Base-by-base conservation (phyloP, 2,113 vertebrate species). In the Anthoscopus minutus region DNA sequence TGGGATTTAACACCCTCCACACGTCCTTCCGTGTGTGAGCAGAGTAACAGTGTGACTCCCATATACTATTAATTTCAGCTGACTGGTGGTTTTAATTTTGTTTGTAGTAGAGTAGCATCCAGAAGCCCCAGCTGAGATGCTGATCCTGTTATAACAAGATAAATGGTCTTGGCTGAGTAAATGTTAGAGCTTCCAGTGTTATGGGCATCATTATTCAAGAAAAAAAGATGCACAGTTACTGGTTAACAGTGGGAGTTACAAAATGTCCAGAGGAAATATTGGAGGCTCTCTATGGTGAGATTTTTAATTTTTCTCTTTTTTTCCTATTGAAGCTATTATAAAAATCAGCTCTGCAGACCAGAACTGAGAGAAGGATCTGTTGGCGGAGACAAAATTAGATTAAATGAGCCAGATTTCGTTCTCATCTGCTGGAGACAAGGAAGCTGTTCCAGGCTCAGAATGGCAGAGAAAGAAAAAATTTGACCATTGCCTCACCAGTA, bases 371-470 rank as follows among this genome's bases (percentile, higher is more conserved):
- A 97, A 95, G 67, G 82, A 94, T 95, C 94, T 97, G 92, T 90
- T 93, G 85, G 94, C 9, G 37, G 92, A 96, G 89, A 93, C 82
- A 96, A 96, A 96, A 96, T 90, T 93, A 96, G 94, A 97, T 89
- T 77, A 95, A 95, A 95, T 88, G 81, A 95, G 82, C 88, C 92
- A 96, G 92, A 96, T 95, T 96, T 93, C 13, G 2, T 92, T 95
- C 81, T 95, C 92, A 94, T 93, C 89, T 97, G 92, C 84, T 93
- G 87, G 76, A 96, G 90, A 87, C 69, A 84, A 77, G 90, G 81
- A 95, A 96, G 73, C 58, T 89, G 76, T 91, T 96, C 88, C 88
- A 96, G 88, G 92, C 86, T 90, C 54, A 74, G 85, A 92, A 60
- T 13, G 84, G 60, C 24, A 3, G 71, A 87, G 62, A 73, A 58